Evolutionary conservation across 2,797 vertebrate species (phyloP).

Genomic region (Orientallactaga sibirica): DNA sequence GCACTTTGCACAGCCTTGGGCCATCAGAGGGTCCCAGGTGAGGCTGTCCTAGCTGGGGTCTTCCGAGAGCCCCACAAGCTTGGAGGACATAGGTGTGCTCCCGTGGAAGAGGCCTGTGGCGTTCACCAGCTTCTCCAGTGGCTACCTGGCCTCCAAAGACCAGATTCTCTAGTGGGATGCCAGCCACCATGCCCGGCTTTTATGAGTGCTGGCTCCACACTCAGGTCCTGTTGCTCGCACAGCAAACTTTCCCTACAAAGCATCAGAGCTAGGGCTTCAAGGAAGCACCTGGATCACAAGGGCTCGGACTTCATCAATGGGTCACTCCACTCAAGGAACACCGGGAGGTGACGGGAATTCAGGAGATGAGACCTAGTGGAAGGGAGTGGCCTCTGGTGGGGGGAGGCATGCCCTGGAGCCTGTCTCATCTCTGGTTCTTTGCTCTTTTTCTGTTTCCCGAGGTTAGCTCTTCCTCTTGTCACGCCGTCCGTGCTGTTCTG

Average conservation of each 20-base stretch:
- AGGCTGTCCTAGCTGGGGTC: background rate
- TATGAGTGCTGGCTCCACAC: no score
- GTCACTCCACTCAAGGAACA: background rate
- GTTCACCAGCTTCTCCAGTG: conserved; percentile 2
- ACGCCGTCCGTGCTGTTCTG: background rate
- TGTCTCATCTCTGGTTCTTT: background rate
- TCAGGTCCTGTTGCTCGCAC: no score
- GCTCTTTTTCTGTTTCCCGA: background rate
- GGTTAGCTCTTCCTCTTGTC: background rate
- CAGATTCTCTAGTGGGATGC: background rate
- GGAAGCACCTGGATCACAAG: background rate
- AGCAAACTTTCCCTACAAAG: no score
- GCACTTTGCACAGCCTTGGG: background rate
- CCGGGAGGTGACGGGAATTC: background rate
- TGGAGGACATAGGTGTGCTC: background rate
- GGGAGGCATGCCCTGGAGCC: background rate
- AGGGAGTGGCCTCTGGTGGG: background rate
- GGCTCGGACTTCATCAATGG: background rate
- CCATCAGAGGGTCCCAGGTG: no score
- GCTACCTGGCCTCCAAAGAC: background rate
- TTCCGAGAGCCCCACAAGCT: no score
- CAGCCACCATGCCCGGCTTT: no score
- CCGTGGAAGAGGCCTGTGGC: background rate
- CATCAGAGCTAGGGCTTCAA: background rate
- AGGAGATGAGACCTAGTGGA: background rate